Base-by-base conservation (phyloP, 2,797 vertebrate species). In the Lepilemur septentrionalis region DNA sequence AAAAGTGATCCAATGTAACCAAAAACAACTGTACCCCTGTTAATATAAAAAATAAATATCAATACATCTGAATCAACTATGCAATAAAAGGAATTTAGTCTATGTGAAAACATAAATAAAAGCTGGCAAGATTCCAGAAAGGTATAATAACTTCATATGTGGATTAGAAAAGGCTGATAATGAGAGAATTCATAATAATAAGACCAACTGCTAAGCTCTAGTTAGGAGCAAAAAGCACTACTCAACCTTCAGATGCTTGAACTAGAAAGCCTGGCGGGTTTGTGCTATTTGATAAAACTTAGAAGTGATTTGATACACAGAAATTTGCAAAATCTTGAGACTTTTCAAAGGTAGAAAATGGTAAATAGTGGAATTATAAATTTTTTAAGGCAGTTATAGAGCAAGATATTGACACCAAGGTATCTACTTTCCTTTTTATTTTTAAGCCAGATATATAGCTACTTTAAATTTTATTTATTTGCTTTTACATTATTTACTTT, bases 71-170 rank as follows among this genome's bases (percentile, higher is more conserved):
- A 65, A 65, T 65, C 63, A 65, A n/a, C 15, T n/a, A 17, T 65
- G 4, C 32, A 18, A 65, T n/a, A 65, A n/a, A 65, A 65, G 63
- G 32, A 65, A n/a, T n/a, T 65, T 18, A 65, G 63, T n/a, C 32
- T 18, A 65, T 0, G 63, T n/a, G n/a, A 65, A 65, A 65, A n/a
- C 32, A 65, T 28, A 59, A 28, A 22, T 72, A 25, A 86, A 73
- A 89, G 12, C 43, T 79, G 55, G 41, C 67, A 96, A 67, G 86
- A 67, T n/a, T 94, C 87, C 22, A 83, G 69, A 93, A 93, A 89
- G 50, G 12, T 86, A 4, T 38, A 92, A 70, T 46, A 82, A 82
- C 41, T 35, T 76, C 15, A 17, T 35, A 57, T 38, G 46, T 18
- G n/a, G n/a, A 78, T 80, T 89, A 55, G 8, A 46, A 91, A 91